Conservation (phyloP, 2,797 vertebrate genomes). For the Lagorchestes hirsutus region DNA sequence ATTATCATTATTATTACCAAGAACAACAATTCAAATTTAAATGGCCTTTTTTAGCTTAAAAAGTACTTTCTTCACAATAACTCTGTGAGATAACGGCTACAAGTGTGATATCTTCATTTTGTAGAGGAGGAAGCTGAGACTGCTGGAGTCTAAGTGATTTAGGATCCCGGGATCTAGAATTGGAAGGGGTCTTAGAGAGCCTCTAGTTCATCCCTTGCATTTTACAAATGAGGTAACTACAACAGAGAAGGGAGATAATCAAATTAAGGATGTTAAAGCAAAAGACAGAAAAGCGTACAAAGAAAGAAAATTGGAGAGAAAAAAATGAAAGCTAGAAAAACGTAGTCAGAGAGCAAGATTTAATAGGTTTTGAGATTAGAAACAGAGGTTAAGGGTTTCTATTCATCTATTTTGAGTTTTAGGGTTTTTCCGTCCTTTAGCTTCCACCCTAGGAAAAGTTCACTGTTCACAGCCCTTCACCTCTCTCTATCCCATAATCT, state of each 20-base stretch:
- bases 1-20: neutral
- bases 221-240: neutral
- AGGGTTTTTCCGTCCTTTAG: neutral
- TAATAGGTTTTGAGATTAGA: neutral
- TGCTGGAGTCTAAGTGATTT: neutral
- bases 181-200: neutral
- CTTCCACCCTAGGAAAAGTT: neutral
- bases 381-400: neutral
- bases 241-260: neutral
- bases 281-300: neutral
- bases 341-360: neutral
- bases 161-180: neutral
- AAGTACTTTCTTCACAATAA: neutral
- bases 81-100: neutral
- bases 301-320: neutral
- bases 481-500: neutral
- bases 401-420: neutral
- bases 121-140: neutral
- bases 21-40: neutral
- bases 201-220: neutral
- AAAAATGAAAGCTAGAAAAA: neutral
- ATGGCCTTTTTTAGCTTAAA: neutral
- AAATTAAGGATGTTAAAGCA: neutral
- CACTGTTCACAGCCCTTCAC: constrained; percentile 15
- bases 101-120: neutral